Evolutionary conservation across 1,140 invertebrate genomes (phyloP).

Genomic region (Aethina tumida): DNA sequence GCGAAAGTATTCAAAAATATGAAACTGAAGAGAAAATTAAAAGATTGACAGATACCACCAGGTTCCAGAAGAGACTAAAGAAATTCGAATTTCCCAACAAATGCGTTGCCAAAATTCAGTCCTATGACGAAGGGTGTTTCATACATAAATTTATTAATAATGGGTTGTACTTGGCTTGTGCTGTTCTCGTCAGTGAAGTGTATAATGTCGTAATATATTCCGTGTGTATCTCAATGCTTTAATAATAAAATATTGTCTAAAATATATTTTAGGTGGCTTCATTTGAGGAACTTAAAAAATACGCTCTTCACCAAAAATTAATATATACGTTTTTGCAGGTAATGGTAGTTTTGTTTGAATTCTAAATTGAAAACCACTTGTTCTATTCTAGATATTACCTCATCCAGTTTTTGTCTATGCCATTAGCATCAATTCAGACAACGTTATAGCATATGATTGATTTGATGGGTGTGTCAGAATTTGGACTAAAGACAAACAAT

Average conservation of each 20-base stretch:
- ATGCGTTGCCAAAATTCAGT: conserved; percentile 20
- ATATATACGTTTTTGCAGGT: conserved; percentile 27
- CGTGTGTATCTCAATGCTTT: conserved; percentile 16
- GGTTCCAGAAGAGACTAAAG: conserved; percentile 2
- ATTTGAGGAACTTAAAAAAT: conserved; percentile 22
- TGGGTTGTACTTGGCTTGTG: conserved; percentile 29
- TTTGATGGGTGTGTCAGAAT: conserved; percentile 29
- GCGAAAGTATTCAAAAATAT: background rate
- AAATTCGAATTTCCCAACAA: conserved; percentile 26
- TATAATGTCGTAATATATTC: conserved; percentile 24
- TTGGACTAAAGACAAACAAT: conserved; percentile 18
- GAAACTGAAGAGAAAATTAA: conserved; percentile 2
- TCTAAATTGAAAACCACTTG: conserved; percentile 3
- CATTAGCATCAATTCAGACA: conserved; percentile 22
- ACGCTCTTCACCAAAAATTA: conserved; percentile 25
- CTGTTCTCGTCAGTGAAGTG: conserved; percentile 17
- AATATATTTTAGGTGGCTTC: conserved; percentile 18
- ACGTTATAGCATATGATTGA: conserved; percentile 26
- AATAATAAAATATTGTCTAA: conserved; percentile 6
- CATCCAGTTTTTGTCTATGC: conserved; percentile 31
- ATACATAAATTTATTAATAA: conserved; percentile 29
- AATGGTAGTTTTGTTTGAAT: conserved; percentile 5
- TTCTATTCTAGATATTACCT: conserved; percentile 23
- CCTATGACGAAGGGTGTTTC: conserved; percentile 23
- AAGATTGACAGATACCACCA: conserved; percentile 2